Conservation (phyloP, 2,113 vertebrate species). For the Orycteropus afer region DNA sequence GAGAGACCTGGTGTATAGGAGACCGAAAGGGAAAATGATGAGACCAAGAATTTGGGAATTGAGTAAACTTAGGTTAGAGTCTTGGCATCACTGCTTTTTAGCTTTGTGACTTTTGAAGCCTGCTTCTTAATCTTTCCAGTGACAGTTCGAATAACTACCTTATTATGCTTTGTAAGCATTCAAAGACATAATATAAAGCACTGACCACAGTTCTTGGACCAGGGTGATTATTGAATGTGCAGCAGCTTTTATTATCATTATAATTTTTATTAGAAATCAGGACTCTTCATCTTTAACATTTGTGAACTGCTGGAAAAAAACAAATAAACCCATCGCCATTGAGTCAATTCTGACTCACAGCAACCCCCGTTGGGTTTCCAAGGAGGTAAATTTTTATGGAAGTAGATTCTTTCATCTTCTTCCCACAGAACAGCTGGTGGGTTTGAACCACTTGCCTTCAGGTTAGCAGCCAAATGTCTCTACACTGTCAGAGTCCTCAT, state of each 20-base stretch:
- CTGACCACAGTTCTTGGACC: neutral
- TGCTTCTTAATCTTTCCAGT: neutral
- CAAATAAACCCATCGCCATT: no score
- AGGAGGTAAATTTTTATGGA: no score
- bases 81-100: neutral
- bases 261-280: neutral
- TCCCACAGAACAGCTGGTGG: no score
- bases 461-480: no score
- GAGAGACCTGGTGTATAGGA: neutral
- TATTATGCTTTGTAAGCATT: neutral
- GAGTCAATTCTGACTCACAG: no score
- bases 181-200: neutral
- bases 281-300: neutral
- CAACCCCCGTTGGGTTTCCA: no score
- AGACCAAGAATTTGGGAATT: neutral
- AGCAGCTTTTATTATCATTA: neutral
- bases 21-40: neutral
- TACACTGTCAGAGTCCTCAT: no score
- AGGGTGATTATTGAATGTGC: neutral
- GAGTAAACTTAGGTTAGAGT: neutral
- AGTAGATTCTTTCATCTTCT: no score
- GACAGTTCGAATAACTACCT: neutral
- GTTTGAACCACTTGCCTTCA: no score
- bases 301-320: neutral
- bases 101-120: neutral